Percentiles rank a stretch among this genome's conserved stretches.
Conservation (phyloP, 2,797 vertebrate species). For the Onychomys leucogaster region DNA sequence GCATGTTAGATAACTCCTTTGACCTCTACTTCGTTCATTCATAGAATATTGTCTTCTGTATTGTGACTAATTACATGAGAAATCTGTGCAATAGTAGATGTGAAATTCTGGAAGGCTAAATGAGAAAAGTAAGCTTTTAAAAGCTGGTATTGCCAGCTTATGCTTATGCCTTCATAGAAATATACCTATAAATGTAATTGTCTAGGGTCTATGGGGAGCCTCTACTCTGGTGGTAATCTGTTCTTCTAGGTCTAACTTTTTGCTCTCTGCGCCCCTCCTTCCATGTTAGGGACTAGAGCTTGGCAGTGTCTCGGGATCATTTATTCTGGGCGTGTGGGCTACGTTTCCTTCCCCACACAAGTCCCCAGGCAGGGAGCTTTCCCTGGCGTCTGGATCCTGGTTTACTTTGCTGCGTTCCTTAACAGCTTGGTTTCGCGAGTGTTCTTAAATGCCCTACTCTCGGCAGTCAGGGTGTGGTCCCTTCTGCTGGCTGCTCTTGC, state of each 20-base stretch:
- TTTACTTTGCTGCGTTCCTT: neutral
- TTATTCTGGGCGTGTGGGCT: neutral
- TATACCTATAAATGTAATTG: neutral
- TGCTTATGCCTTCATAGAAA: constrained; percentile 7
- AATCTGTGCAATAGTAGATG: neutral
- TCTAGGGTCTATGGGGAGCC: neutral
- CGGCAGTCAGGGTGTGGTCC: neutral
- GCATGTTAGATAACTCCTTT: neutral
- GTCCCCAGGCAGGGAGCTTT: neutral
- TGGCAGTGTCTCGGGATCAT: neutral
- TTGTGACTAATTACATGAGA: constrained; percentile 57
- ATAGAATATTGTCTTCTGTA: constrained; percentile 4
- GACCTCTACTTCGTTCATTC: neutral
- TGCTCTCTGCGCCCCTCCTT: neutral
- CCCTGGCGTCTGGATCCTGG: neutral
- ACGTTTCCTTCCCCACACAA: neutral
- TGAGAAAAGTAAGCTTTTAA: constrained; percentile 45
- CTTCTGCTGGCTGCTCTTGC: neutral
- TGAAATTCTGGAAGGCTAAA: constrained; percentile 43
- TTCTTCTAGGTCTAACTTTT: neutral
- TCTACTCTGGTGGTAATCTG: neutral
- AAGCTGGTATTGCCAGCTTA: neutral
- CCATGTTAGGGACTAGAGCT: neutral
- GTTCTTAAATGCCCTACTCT: neutral
- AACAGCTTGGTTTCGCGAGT: neutral